phyloP scores from a whole-genome alignment of 2,888 invertebrate species.

The Rhabditoides inermis region DNA sequence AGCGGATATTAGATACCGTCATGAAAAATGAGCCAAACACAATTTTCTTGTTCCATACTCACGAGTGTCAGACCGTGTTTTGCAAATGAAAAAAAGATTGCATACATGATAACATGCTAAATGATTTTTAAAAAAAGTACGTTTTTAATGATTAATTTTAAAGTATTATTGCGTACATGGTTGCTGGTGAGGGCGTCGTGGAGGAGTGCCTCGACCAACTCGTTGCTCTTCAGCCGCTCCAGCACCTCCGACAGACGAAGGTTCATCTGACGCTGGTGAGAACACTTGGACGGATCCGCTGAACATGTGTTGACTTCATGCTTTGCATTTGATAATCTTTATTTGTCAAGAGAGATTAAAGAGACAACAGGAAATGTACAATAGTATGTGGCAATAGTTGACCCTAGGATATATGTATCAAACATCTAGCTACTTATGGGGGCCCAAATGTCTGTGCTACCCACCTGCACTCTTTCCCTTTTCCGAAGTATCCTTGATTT shows the following conservation, averaged over 20 bases:
- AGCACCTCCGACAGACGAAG: slow-evolving; percentile 52
- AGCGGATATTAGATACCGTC: too few species aligned
- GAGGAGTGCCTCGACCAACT: slow-evolving; percentile 49
- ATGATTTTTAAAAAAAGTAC: not conserved
- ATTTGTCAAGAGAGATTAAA: too few species aligned
- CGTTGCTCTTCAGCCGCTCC: slow-evolving; percentile 53
- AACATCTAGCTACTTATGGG: not conserved
- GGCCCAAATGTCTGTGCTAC: not conserved
- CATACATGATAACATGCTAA: not conserved
- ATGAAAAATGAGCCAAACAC: too few species aligned
- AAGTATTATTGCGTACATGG: too few species aligned
- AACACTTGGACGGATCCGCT: slow-evolving; percentile 47
- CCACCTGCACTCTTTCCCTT: slow-evolving; percentile 11
- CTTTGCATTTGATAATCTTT: not conserved
- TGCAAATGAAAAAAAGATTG: not conserved
- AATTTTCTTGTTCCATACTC: not conserved
- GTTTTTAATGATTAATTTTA: too few species aligned
- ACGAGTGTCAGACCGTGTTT: not conserved
- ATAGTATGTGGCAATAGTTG: too few species aligned
- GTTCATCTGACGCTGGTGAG: slow-evolving; percentile 54
- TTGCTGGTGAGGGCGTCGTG: slow-evolving; percentile 52
- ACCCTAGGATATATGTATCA: too few species aligned
- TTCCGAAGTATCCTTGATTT: slow-evolving; percentile 50
- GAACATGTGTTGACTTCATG: not conserved
- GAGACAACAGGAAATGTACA: too few species aligned